phyloP scores from a whole-genome alignment of 2,113 vertebrate species.

The Muscicapa adusta region DNA sequence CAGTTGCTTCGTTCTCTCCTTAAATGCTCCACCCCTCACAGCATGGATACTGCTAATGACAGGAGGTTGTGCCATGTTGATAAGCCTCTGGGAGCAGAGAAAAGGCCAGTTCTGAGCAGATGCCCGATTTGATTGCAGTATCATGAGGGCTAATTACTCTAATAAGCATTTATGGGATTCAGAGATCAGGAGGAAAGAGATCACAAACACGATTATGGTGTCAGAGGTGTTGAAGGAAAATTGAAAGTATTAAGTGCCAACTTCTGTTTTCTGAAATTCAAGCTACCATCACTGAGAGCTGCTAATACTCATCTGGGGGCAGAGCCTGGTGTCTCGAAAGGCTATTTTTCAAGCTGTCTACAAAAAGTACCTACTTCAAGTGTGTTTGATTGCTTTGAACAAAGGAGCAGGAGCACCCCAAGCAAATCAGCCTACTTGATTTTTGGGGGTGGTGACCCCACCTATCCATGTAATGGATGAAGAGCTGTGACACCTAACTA shows the following conservation, averaged over 20 bases:
- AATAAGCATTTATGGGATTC: slow-evolving; percentile 17
- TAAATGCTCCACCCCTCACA: not conserved
- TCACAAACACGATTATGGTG: slow-evolving; percentile 23
- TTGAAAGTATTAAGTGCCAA: not conserved
- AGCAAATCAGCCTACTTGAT: not conserved
- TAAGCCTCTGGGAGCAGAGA: not conserved
- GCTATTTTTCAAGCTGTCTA: not conserved
- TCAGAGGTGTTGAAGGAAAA: slow-evolving; percentile 21
- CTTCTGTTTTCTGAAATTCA: slow-evolving; percentile 6
- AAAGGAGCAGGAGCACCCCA: not conserved
- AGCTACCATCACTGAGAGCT: not conserved
- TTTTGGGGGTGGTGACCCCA: not conserved
- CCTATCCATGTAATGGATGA: not conserved
- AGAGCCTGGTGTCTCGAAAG: not conserved
- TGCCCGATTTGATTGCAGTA: not conserved
- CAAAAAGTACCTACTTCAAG: not conserved
- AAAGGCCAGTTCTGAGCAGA: slow-evolving; percentile 38
- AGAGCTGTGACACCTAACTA: not conserved
- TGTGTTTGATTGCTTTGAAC: not conserved
- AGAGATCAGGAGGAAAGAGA: not conserved
- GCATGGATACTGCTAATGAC: not conserved
- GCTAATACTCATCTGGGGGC: not conserved
- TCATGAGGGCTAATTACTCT: slow-evolving; percentile 34
- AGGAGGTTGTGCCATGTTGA: not conserved
- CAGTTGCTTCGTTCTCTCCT: not conserved